Evolutionary conservation across 2,797 vertebrate species (phyloP), one percentile per base, ranked within the genome.

Genomic region (Taeniopygia guttata): DNA sequence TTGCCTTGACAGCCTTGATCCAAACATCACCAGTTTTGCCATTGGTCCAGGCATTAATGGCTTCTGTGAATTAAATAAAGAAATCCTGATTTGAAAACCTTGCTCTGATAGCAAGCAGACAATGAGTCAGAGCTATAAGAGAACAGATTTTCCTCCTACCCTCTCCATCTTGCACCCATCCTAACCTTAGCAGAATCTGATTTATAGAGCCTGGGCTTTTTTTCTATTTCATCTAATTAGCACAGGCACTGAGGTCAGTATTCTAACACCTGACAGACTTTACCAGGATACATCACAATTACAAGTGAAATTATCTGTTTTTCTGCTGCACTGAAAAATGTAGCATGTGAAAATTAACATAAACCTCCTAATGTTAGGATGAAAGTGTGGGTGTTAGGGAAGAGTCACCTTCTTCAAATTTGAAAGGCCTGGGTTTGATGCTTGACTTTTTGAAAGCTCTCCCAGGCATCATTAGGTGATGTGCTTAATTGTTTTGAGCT

Each of bases 181-280:
- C 23, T 38, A 30, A 84, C 74, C 68, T 88, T 62, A 81, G 59
- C 40, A 84, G 40, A 43, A 59, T 81, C 69, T 86, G 83, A 90
- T 94, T 87, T 94, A 72, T 69, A 32, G 58, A 75, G 76, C 51
- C 40, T 84, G 40, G 7, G 13, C 70, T 79, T 69, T 90, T 84
- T 91, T 74, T 51, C 58, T 66, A 55, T 66, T 94, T 81, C 62
- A 45, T 91, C 89, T 94, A 94, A 95, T 94, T 94, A 95, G 69
- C 84, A 73, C 40, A 77, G 84, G 60, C 89, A 49, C 17, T 64
- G 68, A 42, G 90, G 83, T 94, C 90, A 86, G 26, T 55, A 25
- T 91, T 94, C 80, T 94, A 90, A 69, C 87, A 93, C 87, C 91
- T 96, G 69, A 81, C 76, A 94, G 85, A 72, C 29, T 90, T 83